Evolutionary conservation across 37 sponge, comb jelly and placozoan species (phyloP).

Genomic region (Diacarnus erythraeanus): DNA sequence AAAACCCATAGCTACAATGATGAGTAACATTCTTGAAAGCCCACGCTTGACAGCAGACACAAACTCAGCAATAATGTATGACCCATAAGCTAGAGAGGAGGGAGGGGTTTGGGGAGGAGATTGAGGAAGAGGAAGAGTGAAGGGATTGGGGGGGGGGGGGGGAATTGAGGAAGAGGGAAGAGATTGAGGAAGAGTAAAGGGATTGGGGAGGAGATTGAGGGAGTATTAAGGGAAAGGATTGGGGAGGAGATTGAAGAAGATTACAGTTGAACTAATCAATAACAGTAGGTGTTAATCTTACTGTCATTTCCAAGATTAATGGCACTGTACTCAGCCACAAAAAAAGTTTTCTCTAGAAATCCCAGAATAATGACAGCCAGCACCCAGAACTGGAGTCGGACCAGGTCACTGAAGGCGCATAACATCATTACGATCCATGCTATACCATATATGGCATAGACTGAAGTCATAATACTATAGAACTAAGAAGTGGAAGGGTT

Average conservation of each 20-base stretch:
- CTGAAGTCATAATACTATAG: constrained; percentile 69
- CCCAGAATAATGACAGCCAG: constrained; percentile 65
- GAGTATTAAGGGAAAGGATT: neutral
- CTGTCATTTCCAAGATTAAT: constrained; percentile 44
- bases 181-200: neutral
- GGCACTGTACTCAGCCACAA: constrained; percentile 63
- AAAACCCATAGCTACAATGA: constrained; percentile 82
- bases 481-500: no score
- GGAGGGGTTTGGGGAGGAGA: constrained; percentile 5
- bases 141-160: neutral
- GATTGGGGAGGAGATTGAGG: neutral
- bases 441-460: constrained; percentile 50
- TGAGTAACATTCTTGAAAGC: constrained; percentile 74
- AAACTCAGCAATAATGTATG: constrained; percentile 56
- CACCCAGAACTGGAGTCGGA: constrained; percentile 78
- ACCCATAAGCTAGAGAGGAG: constrained; percentile 14
- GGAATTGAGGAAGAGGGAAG: neutral
- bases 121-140: constrained; percentile 2
- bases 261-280: no score
- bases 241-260: neutral
- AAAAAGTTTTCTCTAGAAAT: constrained; percentile 69
- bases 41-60: constrained; percentile 80
- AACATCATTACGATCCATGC: constrained; percentile 56
- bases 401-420: constrained; percentile 73
- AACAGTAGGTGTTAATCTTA: no score